Evolutionary conservation across 2,113 vertebrate genomes (phyloP).

Genomic region (Nicator chloris): DNA sequence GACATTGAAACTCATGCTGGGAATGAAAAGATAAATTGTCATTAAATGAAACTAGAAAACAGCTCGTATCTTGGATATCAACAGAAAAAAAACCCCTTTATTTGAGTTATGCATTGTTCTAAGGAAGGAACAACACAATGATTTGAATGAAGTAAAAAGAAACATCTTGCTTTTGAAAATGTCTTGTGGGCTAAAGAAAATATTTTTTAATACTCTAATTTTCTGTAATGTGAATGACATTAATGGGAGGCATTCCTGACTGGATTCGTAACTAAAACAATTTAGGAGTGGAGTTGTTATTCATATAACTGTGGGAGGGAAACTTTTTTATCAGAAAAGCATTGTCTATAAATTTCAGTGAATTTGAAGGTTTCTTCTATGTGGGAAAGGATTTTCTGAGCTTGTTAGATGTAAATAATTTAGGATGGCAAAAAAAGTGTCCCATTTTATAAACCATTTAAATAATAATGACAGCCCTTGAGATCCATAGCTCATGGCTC

Average conservation of each 20-base stretch:
- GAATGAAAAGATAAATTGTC: not conserved
- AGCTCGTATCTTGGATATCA: not conserved
- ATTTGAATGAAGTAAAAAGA: not conserved
- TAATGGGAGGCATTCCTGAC: not conserved
- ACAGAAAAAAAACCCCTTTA: not conserved
- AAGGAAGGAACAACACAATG: not conserved
- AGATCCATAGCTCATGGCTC: not conserved
- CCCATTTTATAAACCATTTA: slow-evolving; percentile 8
- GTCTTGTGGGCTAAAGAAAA: not conserved
- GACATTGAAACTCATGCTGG: not conserved
- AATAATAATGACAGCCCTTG: not conserved
- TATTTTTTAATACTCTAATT: not conserved
- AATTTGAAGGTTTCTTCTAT: slow-evolving; percentile 11
- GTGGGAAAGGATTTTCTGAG: not conserved
- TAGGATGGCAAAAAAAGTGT: slow-evolving; percentile 1
- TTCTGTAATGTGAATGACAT: slow-evolving; percentile 4
- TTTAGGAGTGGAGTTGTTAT: not conserved
- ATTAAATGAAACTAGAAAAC: not conserved
- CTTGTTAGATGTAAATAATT: slow-evolving; percentile 48
- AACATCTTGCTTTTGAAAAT: slow-evolving; percentile 10
- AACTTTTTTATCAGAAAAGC: not conserved
- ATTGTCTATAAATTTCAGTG: not conserved
- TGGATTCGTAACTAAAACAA: slow-evolving; percentile 35
- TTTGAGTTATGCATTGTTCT: not conserved
- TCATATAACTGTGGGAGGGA: not conserved